Conservation (phyloP, 1,140 invertebrate genomes). For the Uloborus diversus region DNA sequence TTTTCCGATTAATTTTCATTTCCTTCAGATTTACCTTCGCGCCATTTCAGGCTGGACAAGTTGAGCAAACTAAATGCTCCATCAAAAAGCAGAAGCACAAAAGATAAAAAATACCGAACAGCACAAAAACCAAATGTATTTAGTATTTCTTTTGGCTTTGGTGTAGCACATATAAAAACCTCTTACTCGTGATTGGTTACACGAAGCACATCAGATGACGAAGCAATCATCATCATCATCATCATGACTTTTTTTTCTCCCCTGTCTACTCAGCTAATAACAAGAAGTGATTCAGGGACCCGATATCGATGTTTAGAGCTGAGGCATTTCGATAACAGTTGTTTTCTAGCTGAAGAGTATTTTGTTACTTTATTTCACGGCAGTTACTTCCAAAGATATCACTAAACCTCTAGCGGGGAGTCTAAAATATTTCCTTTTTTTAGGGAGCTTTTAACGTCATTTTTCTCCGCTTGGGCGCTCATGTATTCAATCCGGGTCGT, state of each 20-base stretch:
- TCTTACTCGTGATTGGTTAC: slow-evolving; percentile 37
- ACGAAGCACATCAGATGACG: slow-evolving; percentile 15
- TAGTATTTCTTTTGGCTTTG: too few species aligned
- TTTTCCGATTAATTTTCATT: too few species aligned
- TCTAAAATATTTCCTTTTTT: too few species aligned
- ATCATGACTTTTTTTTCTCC: slow-evolving; percentile 6
- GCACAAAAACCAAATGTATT: not conserved
- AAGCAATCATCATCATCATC: slow-evolving; percentile 41
- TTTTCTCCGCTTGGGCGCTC: not conserved
- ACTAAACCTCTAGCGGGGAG: too few species aligned
- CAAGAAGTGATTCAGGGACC: not conserved
- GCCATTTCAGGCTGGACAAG: too few species aligned
- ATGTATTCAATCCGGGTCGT: too few species aligned
- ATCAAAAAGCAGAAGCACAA: not conserved
- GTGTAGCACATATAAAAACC: too few species aligned
- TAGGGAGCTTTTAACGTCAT: not conserved
- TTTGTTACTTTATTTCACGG: slow-evolving; percentile 2
- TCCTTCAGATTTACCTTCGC: too few species aligned
- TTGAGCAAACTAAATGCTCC: not conserved
- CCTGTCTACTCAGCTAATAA: not conserved
- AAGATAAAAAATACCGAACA: not conserved
- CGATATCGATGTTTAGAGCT: not conserved
- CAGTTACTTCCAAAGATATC: too few species aligned
- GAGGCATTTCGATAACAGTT: not conserved
- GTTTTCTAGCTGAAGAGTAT: not conserved